These are phyloP conservation scores for Pocillopora meandrina DNA, from an alignment of 92 coral and sea anemone species.

Conservation along the genomic window DNA sequence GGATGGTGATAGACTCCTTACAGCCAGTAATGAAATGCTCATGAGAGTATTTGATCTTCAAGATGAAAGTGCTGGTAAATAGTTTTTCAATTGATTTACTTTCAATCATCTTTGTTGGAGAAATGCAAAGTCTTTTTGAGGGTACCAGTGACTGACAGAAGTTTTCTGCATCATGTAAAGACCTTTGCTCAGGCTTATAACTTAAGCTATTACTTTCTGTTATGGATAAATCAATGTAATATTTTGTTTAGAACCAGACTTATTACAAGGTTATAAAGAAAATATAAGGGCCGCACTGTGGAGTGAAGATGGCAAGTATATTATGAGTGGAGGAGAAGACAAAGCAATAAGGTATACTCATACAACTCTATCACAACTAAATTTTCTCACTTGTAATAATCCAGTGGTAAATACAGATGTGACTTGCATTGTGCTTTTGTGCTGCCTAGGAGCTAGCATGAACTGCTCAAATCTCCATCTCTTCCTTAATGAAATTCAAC, in stretches of 20 bases:
- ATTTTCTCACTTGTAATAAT: no score
- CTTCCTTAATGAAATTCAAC: no score
- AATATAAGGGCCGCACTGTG: slow-evolving; percentile 77
- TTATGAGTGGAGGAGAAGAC: slow-evolving; percentile 98
- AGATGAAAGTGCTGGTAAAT: slow-evolving; percentile 78
- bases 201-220: background rate
- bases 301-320: slow-evolving; percentile 64
- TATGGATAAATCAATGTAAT: background rate
- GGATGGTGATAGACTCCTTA: slow-evolving; percentile 85
- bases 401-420: no score
- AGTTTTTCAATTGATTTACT: background rate
- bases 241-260: slow-evolving; percentile 76
- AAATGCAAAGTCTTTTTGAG: background rate
- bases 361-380: no score
- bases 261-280: slow-evolving; percentile 82
- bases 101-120: background rate
- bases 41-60: slow-evolving; percentile 83
- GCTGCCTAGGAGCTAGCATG: no score
- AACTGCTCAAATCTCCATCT: no score
- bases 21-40: slow-evolving; percentile 95
- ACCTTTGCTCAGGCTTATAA: background rate
- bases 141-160: background rate
- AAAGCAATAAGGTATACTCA: slow-evolving; percentile 77
- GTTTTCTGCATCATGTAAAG: no score
- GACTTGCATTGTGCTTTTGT: no score